phyloP scores from a whole-genome alignment of 2,797 vertebrate species.

The Coregonus sp. region DNA sequence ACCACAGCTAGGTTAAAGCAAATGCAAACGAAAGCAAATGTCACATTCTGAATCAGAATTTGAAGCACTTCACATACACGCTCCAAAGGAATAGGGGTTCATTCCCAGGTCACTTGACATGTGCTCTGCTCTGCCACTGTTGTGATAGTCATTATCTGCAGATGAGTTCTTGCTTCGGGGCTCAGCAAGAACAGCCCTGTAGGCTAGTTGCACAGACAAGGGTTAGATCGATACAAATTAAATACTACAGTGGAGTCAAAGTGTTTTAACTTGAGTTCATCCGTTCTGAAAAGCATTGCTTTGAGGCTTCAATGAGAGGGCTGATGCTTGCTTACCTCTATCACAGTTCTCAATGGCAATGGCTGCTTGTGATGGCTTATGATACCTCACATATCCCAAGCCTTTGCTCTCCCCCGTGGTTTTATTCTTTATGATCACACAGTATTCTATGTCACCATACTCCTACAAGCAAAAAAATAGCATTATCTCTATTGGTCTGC shows the following conservation, averaged over 20 bases:
- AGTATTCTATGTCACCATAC: slow-evolving; percentile 94
- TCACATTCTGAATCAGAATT: neutral
- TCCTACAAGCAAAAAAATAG: slow-evolving; percentile 65
- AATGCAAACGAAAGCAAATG: neutral
- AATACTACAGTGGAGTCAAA: neutral
- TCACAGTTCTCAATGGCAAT: slow-evolving; percentile 95
- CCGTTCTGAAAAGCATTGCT: neutral
- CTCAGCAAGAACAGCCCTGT: slow-evolving; percentile 92
- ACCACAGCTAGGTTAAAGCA: neutral
- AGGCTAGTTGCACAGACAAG: slow-evolving; percentile 72
- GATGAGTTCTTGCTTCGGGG: slow-evolving; percentile 82
- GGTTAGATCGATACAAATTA: neutral
- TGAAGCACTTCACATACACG: slow-evolving; percentile 56
- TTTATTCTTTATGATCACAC: slow-evolving; percentile 93
- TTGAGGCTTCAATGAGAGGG: too few relatives aligned
- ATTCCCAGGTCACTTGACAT: slow-evolving; percentile 63
- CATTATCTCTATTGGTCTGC: too few relatives aligned
- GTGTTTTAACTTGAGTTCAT: neutral
- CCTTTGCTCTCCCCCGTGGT: slow-evolving; percentile 93
- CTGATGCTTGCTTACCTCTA: slow-evolving; percentile 80
- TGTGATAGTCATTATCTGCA: slow-evolving; percentile 81
- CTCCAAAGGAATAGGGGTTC: slow-evolving; percentile 77
- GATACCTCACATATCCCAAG: slow-evolving; percentile 90
- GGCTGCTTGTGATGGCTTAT: slow-evolving; percentile 94
- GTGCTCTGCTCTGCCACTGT: slow-evolving; percentile 74